These are phyloP conservation scores for Lithophane semibrunnea DNA, from an alignment of 2,888 invertebrate species.

Conservation along the genomic window DNA sequence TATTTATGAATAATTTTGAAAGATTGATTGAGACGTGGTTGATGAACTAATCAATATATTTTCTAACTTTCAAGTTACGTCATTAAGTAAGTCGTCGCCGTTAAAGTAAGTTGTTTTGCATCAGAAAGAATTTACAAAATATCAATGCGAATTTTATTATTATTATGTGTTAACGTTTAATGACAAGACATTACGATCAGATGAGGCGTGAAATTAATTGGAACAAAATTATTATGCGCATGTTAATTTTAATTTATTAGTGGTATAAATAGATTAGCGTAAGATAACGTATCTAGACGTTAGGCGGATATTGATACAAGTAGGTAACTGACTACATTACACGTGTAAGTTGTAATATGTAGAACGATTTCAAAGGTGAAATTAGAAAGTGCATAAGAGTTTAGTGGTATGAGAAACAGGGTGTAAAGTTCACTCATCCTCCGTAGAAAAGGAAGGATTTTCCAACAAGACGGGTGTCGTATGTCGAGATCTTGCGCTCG, in stretches of 20 bases:
- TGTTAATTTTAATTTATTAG: conserved; percentile 51
- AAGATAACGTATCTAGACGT: neutral
- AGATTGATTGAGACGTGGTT: conserved; percentile 31
- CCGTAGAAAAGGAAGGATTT: no score
- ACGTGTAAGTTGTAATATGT: neutral
- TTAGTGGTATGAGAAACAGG: no score
- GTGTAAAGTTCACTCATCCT: no score
- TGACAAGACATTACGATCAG: conserved; percentile 34
- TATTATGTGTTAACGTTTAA: conserved; percentile 21
- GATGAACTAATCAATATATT: conserved; percentile 23
- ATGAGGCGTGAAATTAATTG: conserved; percentile 47
- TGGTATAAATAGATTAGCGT: conserved; percentile 17
- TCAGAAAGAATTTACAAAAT: neutral
- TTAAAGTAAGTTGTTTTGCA: conserved; percentile 10
- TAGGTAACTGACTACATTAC: neutral
- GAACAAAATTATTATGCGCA: conserved; percentile 54
- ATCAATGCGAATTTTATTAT: conserved; percentile 20
- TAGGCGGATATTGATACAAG: conserved; percentile 7
- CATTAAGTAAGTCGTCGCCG: neutral
- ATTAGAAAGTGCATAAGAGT: no score
- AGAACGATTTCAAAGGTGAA: no score
- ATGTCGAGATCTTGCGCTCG: no score
- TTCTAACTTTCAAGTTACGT: conserved; percentile 42
- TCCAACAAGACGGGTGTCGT: no score
- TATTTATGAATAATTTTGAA: neutral